These are phyloP conservation scores for Emydoidea blandingii DNA, from an alignment of 2,797 vertebrate species.

Conservation along the genomic window DNA sequence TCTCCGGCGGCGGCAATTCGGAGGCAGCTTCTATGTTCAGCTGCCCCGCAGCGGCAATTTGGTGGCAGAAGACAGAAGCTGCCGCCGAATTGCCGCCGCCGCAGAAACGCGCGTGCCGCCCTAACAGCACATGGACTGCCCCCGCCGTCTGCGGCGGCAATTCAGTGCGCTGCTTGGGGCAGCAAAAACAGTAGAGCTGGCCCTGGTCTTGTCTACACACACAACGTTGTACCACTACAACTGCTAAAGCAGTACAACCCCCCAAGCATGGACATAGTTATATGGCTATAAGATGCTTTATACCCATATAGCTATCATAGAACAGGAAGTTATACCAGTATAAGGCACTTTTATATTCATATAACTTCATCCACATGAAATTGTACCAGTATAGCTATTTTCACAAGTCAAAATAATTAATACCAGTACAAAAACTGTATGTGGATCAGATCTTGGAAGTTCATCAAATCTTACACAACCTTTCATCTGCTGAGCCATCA, in stretches of 20 bases:
- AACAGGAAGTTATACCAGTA: not conserved
- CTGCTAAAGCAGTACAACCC: not conserved
- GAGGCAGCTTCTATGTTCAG: too few species aligned
- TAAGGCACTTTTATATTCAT: not conserved
- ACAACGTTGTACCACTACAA: not conserved
- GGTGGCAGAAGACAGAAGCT: too few species aligned
- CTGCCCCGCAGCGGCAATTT: too few species aligned
- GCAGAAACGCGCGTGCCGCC: too few species aligned
- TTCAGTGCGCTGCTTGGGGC: too few species aligned
- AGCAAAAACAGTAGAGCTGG: too few species aligned
- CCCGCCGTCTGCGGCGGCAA: too few species aligned
- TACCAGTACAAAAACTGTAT: not conserved
- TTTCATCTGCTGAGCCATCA: not conserved
- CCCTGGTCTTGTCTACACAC: too few species aligned
- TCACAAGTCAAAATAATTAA: constrained; percentile 5
- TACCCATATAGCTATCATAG: not conserved
- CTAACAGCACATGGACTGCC: too few species aligned
- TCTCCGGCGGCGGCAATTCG: too few species aligned
- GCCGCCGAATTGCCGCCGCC: too few species aligned
- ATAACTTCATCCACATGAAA: not conserved
- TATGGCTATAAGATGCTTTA: not conserved
- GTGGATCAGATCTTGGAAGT: not conserved
- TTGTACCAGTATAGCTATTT: not conserved
- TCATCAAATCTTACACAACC: not conserved
- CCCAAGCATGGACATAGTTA: not conserved